Evolutionary conservation across 92 coral and sea anemone genomes (phyloP), one percentile per base, ranked within the genome.

Genomic region (Siderastrea radians): DNA sequence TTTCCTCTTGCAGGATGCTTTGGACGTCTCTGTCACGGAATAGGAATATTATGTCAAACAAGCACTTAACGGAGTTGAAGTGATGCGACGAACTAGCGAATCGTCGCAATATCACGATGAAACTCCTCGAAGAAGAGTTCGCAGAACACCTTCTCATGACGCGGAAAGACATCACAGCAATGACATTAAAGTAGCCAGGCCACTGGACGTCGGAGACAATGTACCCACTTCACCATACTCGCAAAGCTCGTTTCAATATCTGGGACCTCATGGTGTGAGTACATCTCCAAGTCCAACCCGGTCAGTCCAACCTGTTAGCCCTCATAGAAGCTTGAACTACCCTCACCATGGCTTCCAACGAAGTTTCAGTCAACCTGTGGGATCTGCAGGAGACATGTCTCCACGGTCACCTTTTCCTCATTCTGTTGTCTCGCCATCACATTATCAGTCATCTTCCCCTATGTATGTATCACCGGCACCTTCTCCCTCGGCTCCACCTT

Each of bases 71-170:
- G 85, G 86, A 69, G 83, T 81, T 61, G 82, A 86, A 84, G 96
- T 91, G 89, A 95, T 95, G 98, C 98, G 98, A 86, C 98, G 98
- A 88, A 90, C 87, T 69, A 94, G 98, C 91, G 98, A 95, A 57
- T 93, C 98, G 90, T 93, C 98, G 95, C 96, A 95, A 89, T 91
- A 91, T 91, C 98, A 93, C 93, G 98, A 95, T 94, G 98, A 95
- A 93, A 93, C 96, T 91, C 98, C 96, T 60, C 96, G 98, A 17
- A 87, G 98, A 93, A 91, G 96, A 93, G 94, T 89, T 91, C 98
- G 98, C 83, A 96, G 98, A 84, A 84, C 94, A 53, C 94, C 96
- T 6, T 93, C 98, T 74, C 98, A 95, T 80, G 98, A 95, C 87
- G 69, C 82, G 87, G 98, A 95, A 90, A 85, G 98, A 79, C 96